Percentiles rank a stretch among this genome's conserved stretches.
Evolutionary conservation across 2,113 vertebrate species (phyloP).

Genomic region (Sarotherodon lohbergeri): DNA sequence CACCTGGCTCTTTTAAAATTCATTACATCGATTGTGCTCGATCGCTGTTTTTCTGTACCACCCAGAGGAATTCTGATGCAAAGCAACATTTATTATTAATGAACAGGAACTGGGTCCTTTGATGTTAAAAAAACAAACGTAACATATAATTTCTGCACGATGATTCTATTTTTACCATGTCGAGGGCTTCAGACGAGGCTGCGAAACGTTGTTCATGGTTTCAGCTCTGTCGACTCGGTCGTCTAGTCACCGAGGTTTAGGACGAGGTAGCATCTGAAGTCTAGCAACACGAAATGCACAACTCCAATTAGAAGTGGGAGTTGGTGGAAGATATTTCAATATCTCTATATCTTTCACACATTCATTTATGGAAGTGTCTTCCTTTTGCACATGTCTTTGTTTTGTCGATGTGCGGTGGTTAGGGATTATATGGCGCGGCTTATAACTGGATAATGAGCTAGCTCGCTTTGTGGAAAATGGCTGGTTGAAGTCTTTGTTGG

Average conservation of each 20-base stretch:
- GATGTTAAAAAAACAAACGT: background rate
- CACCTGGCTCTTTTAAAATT: background rate
- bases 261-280: background rate
- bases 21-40: background rate
- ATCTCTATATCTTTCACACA: background rate
- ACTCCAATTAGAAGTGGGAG: background rate
- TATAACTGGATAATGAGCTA: conserved; percentile 20
- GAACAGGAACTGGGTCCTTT: background rate
- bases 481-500: conserved; percentile 31
- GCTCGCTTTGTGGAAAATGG: conserved; percentile 31
- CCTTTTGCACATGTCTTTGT: conserved; percentile 3
- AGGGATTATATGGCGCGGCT: conserved; percentile 40
- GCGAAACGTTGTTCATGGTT: background rate
- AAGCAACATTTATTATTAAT: background rate
- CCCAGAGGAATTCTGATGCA: background rate
- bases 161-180: background rate
- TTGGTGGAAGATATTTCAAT: background rate
- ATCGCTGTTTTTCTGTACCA: background rate
- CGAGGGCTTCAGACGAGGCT: background rate
- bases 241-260: background rate
- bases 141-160: background rate
- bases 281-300: background rate
- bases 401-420: conserved; percentile 15
- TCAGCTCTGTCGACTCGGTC: background rate
- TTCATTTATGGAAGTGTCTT: background rate